Evolutionary conservation across 2,113 vertebrate genomes (phyloP), one percentile per base, ranked within the genome.

Genomic region (Poeciliopsis occidentalis): DNA sequence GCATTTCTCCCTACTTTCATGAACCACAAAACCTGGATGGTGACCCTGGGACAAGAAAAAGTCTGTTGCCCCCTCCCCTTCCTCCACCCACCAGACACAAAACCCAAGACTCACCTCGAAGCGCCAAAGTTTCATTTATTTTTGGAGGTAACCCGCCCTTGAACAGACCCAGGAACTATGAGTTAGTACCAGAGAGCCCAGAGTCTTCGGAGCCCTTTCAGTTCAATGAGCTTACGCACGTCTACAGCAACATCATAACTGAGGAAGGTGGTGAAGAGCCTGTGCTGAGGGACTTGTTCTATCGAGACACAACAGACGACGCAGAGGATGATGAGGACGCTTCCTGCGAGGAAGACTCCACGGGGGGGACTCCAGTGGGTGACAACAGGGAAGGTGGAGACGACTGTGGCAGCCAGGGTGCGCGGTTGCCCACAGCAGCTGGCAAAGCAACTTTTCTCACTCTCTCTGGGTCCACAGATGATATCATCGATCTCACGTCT

Each of bases 61-160:
- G 90, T 85, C 95, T 95, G 22, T 85, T 93, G 67, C 95, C 95
- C 61, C 94, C 95, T 77, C 94, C 96, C 68, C 90, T 95, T 41
- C 80, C 97, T 54, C 95, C 95, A 0, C 87, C 96, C 66, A 95
- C 96, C 79, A 95, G 95, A 87, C 96, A 95, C 88, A 96, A 95
- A 95, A 92, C 94, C 84, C 96, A 98, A 87, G 96, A 97, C 83
- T 97, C 97, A 64, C 96, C 97, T 8, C 93, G 97, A 62, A 97
- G 95, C 88, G 95, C 97, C 78, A 99, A 98, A 94, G 97, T 99
- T 87, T 99, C 97, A 67, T 98, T 99, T 87, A 98, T 98, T 83
- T 99, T 99, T 85, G 97, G 96, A 81, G 97, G 97, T 75, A 95
- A 97, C 86, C 96, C 96, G 17, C 93, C 91, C 61, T 89, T 96